Evolutionary conservation across 2,888 invertebrate species (phyloP), one percentile per base, ranked within the genome.

Genomic region (Lasius platythorax): DNA sequence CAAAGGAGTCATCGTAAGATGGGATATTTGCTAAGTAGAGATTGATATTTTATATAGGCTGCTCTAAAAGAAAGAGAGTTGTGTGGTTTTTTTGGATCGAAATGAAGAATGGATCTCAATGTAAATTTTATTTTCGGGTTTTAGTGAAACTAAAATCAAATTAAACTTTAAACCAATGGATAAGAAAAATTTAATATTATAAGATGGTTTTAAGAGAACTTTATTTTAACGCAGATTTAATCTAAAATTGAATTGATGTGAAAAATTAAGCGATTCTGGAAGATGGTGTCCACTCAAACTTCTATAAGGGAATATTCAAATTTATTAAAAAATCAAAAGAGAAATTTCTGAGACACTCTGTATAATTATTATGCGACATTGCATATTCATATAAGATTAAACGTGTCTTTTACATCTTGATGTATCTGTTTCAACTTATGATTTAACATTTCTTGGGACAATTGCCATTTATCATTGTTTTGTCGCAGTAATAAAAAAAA

Each of bases 381-480:
- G n/a, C 43, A 33, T 58, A 11, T 61, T 18, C 30, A 58, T 74
- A 6, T 63, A 53, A 33, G 66, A 72, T 76, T 50, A 76, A 64
- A 46, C 64, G 11, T 50, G 33, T 50, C 50, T n/a, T 53, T 64
- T 33, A 37, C 23, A 64, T 37, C 33, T 66, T 64, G 12, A n/a
- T 61, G 18, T 33, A 33, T 74, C 6, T 30, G 33, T 67, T 53
- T 66, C 9, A 56, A 67, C 40, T 5, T 8, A 37, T 30, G n/a
- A n/a, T 61, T 23, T 23, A 15, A 18, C 15, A 64, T 37, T 50
- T 66, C 3, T 64, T 18, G 8, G 58, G 15, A 73, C 18, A 18
- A 43, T 73, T 37, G 37, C 5, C 11, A 3, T 3, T 15, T 72
- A 37, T 53, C 12, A 30, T 8, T 18, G n/a, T 56, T 37, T 58